Evolutionary conservation across 2,797 vertebrate species (phyloP).

Genomic region (Anolis apletophallus): DNA sequence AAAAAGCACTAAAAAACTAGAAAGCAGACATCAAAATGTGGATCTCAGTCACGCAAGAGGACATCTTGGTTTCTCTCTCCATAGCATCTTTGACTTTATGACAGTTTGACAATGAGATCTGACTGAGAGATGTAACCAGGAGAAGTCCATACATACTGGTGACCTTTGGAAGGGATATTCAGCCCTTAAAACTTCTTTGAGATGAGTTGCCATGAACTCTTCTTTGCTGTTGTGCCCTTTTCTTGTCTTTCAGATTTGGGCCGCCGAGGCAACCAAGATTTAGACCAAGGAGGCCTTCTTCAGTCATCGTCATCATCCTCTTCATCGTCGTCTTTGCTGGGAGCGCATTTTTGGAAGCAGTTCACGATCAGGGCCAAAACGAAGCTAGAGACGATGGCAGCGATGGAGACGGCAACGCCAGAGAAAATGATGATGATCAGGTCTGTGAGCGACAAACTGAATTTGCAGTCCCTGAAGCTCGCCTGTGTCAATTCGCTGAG

Average conservation of each 20-base stretch:
- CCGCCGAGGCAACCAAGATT: not conserved
- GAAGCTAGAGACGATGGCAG: conserved; percentile 97
- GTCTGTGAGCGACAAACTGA: conserved; percentile 92
- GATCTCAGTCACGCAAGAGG: too few relatives aligned
- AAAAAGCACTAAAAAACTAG: not conserved
- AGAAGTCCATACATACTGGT: not conserved
- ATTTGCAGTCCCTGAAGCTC: conserved; percentile 97
- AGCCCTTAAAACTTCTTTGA: conserved; percentile 15
- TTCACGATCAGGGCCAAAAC: conserved; percentile 96
- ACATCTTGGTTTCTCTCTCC: not conserved
- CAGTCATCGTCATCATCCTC: conserved; percentile 93
- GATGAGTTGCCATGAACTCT: not conserved
- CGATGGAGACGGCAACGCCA: conserved; percentile 94
- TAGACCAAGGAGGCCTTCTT: conserved; percentile 5
- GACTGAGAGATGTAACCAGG: not conserved
- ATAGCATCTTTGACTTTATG: not conserved
- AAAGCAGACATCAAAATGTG: not conserved
- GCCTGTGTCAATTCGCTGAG: conserved; percentile 93
- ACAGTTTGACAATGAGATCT: too few relatives aligned
- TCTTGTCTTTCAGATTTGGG: conserved; percentile 29
- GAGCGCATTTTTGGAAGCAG: conserved; percentile 93
- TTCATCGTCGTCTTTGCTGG: conserved; percentile 91
- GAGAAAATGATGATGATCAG: conserved; percentile 98
- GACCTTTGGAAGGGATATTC: not conserved
- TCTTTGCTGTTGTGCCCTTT: conserved; percentile 20